A percentile compares a stretch with the other conserved stretches of the same genome.
Evolutionary conservation across 2,888 invertebrate genomes (phyloP).

Genomic region (Sarcophaga subvicina): DNA sequence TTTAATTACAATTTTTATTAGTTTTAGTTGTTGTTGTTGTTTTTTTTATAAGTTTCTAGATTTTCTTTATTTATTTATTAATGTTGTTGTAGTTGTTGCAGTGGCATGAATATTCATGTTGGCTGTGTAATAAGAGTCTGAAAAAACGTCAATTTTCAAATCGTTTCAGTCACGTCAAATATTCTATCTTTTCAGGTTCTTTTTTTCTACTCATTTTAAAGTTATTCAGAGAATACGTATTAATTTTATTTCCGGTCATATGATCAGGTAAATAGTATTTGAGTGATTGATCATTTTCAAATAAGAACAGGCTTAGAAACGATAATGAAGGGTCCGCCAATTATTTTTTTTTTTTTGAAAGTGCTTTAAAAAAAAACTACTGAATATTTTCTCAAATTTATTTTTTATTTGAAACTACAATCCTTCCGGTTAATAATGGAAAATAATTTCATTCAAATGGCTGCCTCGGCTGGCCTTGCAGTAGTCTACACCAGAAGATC

Average conservation of each 20-base stretch:
- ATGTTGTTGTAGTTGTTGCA: conserved; percentile 31
- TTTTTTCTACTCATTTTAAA: conserved; percentile 12
- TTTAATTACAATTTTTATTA: conserved; percentile 69
- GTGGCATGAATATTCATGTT: conserved; percentile 66
- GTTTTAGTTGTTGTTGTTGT: conserved; percentile 59
- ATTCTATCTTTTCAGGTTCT: conserved; percentile 59
- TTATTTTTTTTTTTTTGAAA: too few relatives aligned
- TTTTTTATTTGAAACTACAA: too few relatives aligned
- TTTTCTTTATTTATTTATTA: background rate
- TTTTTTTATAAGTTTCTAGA: conserved; percentile 38
- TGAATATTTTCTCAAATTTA: too few relatives aligned
- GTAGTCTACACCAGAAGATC: too few relatives aligned
- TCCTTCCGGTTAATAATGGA: too few relatives aligned
- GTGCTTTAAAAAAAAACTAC: too few relatives aligned
- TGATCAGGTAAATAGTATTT: conserved; percentile 39
- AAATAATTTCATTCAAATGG: too few relatives aligned
- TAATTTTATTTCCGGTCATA: conserved; percentile 61
- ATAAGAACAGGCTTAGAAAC: background rate
- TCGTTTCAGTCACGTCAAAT: conserved; percentile 62
- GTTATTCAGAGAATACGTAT: conserved; percentile 15
- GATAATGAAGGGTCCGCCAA: too few relatives aligned
- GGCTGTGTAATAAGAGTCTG: conserved; percentile 64
- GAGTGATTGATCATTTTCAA: background rate
- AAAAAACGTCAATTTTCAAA: conserved; percentile 67
- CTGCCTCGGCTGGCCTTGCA: too few relatives aligned